Conservation (phyloP, 2,113 vertebrate species). For the Myiagra hebetior region DNA sequence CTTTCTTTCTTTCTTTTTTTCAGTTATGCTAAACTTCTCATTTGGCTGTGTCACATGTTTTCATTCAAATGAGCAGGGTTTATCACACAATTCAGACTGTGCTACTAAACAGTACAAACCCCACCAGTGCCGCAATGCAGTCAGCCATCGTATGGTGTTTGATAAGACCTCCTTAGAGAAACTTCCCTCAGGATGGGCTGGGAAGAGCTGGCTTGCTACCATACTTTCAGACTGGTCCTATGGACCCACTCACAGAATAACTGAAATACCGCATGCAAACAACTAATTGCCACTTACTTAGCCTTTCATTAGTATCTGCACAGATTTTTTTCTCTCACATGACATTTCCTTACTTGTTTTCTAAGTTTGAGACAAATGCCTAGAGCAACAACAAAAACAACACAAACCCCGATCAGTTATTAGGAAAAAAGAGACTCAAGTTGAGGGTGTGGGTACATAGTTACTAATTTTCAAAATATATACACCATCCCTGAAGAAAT, state of each 20-base stretch:
- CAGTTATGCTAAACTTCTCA: not conserved
- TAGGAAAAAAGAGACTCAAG: not conserved
- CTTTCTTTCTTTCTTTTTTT: not conserved
- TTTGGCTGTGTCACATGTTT: not conserved
- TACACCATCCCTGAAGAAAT: not conserved
- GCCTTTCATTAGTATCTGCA: not conserved
- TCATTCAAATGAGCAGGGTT: not conserved
- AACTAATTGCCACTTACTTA: not conserved
- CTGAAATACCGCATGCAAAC: not conserved
- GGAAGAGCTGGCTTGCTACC: not conserved
- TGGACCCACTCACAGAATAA: not conserved
- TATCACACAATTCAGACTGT: not conserved
- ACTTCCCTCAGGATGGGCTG: not conserved
- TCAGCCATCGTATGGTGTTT: not conserved
- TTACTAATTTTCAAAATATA: not conserved
- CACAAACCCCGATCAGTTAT: not conserved
- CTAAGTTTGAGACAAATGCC: not conserved
- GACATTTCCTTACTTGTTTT: not conserved
- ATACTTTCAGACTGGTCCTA: not conserved
- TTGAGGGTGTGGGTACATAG: not conserved
- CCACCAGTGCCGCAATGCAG: not conserved
- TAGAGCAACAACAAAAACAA: not conserved
- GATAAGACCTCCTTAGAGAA: not conserved
- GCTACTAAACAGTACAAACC: not conserved
- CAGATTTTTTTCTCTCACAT: not conserved